A percentile compares a stretch with the other conserved stretches of the same genome.
Conservation (phyloP, 2,113 vertebrate genomes). For the Brachypodius melanocephalos region DNA sequence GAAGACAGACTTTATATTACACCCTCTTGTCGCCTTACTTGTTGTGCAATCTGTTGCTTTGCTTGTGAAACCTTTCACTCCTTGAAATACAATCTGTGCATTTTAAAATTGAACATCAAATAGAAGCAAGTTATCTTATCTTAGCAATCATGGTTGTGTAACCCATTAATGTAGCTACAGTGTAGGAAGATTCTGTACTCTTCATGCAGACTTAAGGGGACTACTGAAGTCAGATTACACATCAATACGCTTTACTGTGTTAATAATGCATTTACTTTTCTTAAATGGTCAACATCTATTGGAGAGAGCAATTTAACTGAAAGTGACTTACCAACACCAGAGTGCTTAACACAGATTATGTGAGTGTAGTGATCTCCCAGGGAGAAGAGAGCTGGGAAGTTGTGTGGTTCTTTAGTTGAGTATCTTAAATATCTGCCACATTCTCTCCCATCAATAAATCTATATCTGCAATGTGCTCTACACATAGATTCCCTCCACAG, state of each 20-base stretch:
- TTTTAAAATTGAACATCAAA: not conserved
- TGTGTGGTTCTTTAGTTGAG: not conserved
- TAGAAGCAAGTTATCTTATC: not conserved
- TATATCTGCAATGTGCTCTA: not conserved
- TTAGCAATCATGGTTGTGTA: not conserved
- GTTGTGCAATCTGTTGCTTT: not conserved
- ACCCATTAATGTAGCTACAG: not conserved
- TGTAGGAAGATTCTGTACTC: not conserved
- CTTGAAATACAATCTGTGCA: rapidly evolving
- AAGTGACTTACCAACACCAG: not conserved
- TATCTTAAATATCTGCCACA: not conserved
- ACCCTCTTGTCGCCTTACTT: not conserved
- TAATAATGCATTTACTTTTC: not conserved
- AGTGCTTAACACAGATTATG: not conserved
- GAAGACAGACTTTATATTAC: not conserved
- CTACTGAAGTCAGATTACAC: not conserved
- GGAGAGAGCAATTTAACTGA: not conserved
- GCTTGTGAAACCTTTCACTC: not conserved
- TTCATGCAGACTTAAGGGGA: not conserved
- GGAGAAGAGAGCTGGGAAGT: not conserved
- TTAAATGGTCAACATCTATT: not conserved
- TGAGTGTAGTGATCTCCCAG: not conserved
- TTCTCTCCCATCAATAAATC: not conserved
- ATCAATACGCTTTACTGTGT: not conserved
- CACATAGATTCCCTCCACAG: not conserved